Percentiles rank a stretch among this genome's conserved stretches.
Evolutionary conservation across 2,888 invertebrate species (phyloP).

Genomic region (Dryobota labecula): DNA sequence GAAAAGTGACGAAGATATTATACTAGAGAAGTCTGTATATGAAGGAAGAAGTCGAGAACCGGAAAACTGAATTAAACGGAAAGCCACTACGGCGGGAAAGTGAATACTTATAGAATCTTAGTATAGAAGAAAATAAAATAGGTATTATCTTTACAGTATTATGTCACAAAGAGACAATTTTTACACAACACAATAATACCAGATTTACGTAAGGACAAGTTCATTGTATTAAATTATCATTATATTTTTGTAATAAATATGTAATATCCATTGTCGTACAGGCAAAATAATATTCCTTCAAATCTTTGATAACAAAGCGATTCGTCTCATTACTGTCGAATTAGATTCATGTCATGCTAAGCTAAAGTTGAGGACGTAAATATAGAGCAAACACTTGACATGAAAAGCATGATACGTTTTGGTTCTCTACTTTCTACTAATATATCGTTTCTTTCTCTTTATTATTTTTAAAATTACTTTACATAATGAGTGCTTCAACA

Average conservation of each 20-base stretch:
- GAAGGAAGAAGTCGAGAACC: not conserved
- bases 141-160: not conserved
- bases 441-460: not conserved
- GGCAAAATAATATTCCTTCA: not conserved
- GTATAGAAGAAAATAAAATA: not conserved
- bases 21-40: not conserved
- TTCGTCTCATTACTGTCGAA: not conserved
- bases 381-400: not conserved
- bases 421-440: no score
- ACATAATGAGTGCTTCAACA: not conserved
- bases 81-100: not conserved
- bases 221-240: not conserved
- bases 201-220: slow-evolving; percentile 23
- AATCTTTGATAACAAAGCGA: not conserved
- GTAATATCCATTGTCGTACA: not conserved
- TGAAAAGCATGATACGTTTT: not conserved
- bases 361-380: not conserved
- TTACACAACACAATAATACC: not conserved
- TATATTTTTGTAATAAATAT: not conserved
- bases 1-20: not conserved
- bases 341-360: not conserved
- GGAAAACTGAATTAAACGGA: slow-evolving; percentile 12
- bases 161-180: not conserved
- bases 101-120: slow-evolving; percentile 2
- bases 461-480: not conserved